Base-by-base conservation (phyloP, 2,888 invertebrate species). In the Emmelina monodactyla region DNA sequence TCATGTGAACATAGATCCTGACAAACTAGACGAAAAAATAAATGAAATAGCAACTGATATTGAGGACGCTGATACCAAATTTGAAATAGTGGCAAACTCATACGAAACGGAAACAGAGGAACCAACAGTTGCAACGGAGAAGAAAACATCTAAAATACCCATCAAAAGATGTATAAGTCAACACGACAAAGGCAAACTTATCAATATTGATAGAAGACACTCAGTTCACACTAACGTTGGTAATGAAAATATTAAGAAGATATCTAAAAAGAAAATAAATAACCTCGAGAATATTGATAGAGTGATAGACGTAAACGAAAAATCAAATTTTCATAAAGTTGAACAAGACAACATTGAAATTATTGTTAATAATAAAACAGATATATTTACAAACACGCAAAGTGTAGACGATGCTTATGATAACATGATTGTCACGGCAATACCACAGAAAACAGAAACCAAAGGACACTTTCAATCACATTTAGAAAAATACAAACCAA, bases 31-130 rank as follows among this genome's bases (percentile, higher is more conserved):
- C 28, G 13, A 43, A 14, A 41, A 44, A 10, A 36, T 55, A 2
- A 52, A 61, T 22, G 51, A 50, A 1, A 55, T 46, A 13, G 36
- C 60, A 14, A 38, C 59, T 1, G 50, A 55, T 40, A 43, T 66
- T 2, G 63, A 65, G 14, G 67, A 72, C 11, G 61, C 65, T 1
- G 60, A 58, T 1, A 59, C 52, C 1, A 64, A 53, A 32, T 78
- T 78, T 36, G 73, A 76, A 44, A 71, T 76, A 50, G 65, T 78
- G 10, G 66, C 75, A 16, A 70, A 76, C 30, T 62, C 62, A 3
- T 78, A 78, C 31, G 72, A 72, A 13, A 67, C 67, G 25, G 51
- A 58, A 13, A 53, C 53, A 30, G 32, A 44, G 2, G 46, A 62
- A 28, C 53, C 56, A 16, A 45, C 54, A 1, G 53, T 47, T 13